Base-by-base conservation (phyloP, 37 sponge, comb jelly and placozoan species). In the Haliclona indistincta region DNA sequence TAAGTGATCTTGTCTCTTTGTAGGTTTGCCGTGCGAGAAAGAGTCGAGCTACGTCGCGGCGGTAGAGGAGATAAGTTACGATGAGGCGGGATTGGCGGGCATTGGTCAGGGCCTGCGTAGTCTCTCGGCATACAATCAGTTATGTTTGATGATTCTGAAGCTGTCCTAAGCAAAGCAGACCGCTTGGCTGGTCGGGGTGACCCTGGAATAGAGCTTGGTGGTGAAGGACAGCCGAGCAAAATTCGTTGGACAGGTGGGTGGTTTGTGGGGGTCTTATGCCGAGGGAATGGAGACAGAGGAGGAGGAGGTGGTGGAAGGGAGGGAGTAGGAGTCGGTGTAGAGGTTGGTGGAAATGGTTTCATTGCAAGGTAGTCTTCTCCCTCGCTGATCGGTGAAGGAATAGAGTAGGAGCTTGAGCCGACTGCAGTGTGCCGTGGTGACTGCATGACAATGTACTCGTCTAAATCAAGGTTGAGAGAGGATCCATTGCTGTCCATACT, bases 361-460 rank as follows among this genome's bases (percentile, higher is more conserved):
- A 58, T 58, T 20, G 13, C 6, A 20, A 58, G 11, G 60, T 58
- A 58, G 28, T 58, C 60, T 7, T 58, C 60, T 25, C 23, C 28
- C 60, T 58, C 60, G 7, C 26, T 58, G 22, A 22, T 60, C 42
- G 63, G 45, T 8, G 44, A 60, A 60, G 69, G 36, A 10, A 43
- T 26, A 40, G 66, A 35, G 79, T 44, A 29, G 51, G 38, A 32
- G 20, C 2, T 60, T 25, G 3, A 19, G 3, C 43, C 28, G 67
- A 22, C 2, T 13, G 70, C 4, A 36, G 66, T 32, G 40, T 33
- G 39, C 3, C 37, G 20, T 13, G 42, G 70, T 8, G 70, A 47
- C 25, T 83, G 75, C 83, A 83, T 83, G 38, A 83, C 23, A 4
- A 83, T 69, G 43, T 83, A 83, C 5, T 81, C 82, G 17, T 81